Conservation (phyloP, 2,113 vertebrate genomes). For the Ceyx cyanopectus region DNA sequence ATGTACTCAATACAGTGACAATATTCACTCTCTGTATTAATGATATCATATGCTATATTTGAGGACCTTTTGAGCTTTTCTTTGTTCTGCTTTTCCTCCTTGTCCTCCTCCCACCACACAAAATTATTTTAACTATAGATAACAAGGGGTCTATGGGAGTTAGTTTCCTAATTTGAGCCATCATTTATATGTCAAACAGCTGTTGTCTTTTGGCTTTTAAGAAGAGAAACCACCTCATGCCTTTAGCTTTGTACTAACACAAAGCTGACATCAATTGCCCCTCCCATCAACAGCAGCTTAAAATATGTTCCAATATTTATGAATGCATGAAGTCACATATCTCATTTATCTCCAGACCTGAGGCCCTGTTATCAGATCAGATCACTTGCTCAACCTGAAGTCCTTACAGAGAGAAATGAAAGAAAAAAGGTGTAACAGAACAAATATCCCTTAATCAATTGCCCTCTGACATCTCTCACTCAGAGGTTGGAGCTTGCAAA, state of each 20-base stretch:
- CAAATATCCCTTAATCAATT: conserved; percentile 50
- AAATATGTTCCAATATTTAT: conserved; percentile 56
- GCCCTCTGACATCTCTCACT: conserved; percentile 59
- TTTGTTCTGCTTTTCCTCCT: conserved; percentile 1
- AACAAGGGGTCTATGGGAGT: background rate
- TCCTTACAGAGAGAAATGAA: background rate
- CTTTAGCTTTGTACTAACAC: conserved; percentile 16
- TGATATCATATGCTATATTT: background rate
- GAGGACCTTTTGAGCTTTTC: background rate
- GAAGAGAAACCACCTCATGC: background rate
- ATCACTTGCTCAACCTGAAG: conserved; percentile 14
- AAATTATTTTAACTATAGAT: conserved; percentile 11
- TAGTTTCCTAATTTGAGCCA: background rate
- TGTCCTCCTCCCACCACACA: background rate
- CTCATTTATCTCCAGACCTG: conserved; percentile 39
- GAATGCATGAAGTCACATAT: conserved; percentile 33
- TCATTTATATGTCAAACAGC: background rate
- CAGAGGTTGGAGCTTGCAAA: background rate
- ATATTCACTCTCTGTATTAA: background rate
- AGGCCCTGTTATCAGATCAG: conserved; percentile 38
- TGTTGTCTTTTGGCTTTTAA: conserved; percentile 36
- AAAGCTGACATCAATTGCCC: background rate
- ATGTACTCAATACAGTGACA: background rate
- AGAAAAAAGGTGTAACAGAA: conserved; percentile 14
- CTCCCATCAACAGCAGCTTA: background rate